Percentiles rank a stretch among this genome's conserved stretches.
Evolutionary conservation across 1,140 invertebrate species (phyloP).

Genomic region (Macrobrachium rosenbergii): DNA sequence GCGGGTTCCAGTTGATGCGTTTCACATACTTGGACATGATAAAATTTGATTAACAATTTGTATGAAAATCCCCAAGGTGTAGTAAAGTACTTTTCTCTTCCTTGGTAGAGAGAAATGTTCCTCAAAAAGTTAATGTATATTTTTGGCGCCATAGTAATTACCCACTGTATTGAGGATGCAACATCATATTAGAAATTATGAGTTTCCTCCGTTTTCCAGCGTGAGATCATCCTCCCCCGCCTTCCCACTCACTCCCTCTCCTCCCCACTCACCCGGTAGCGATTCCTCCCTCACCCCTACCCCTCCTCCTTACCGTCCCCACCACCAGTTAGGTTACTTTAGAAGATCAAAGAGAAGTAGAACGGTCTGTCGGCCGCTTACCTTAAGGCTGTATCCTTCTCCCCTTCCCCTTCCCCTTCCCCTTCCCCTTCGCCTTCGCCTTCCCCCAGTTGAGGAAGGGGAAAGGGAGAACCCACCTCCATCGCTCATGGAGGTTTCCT

Average conservation of each 20-base stretch:
- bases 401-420: constrained; percentile 25
- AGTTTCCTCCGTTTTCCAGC: background rate
- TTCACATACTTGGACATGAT: too few species aligned
- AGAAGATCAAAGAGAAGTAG: background rate
- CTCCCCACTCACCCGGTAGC: background rate
- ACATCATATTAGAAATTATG: too few species aligned
- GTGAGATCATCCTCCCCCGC: background rate
- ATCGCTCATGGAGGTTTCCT: background rate
- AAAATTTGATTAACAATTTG: too few species aligned
- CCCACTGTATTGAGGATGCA: too few species aligned
- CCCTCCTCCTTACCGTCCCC: background rate
- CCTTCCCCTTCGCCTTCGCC: background rate
- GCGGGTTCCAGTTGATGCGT: too few species aligned
- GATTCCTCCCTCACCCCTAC: background rate
- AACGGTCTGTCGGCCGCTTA: constrained; percentile 22
- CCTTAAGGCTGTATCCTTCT: constrained; percentile 22
- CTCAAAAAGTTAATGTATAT: too few species aligned
- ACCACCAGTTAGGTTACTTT: constrained; percentile 9
- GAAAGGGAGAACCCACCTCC: too few species aligned
- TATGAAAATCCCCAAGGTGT: too few species aligned
- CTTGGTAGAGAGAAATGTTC: too few species aligned
- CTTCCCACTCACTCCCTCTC: background rate
- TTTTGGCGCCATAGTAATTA: too few species aligned
- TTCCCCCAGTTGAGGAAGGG: background rate
- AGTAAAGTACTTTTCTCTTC: too few species aligned